Conservation (phyloP, 1,140 invertebrate genomes). For the Trichonephila inaurata region DNA sequence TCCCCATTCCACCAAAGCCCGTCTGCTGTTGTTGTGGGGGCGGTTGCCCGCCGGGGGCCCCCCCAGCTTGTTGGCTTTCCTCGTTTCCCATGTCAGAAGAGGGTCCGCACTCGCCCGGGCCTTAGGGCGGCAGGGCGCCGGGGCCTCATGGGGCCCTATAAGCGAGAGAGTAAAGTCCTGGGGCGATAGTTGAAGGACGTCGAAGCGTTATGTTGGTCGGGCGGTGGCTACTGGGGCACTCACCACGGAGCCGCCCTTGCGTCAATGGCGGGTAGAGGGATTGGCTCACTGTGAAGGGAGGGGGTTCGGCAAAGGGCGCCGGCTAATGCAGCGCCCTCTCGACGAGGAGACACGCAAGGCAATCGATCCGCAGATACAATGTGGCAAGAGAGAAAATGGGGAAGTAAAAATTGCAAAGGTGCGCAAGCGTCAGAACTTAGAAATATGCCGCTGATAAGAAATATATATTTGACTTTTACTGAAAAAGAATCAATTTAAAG, state of each 20-base stretch:
- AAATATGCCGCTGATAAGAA: too few relatives aligned
- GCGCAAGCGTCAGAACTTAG: not conserved
- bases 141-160: not conserved
- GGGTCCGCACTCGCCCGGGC: constrained; percentile 47
- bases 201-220: not conserved
- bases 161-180: not conserved
- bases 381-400: not conserved
- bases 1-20: constrained; percentile 15
- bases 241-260: constrained; percentile 16
- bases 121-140: constrained; percentile 48
- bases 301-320: not conserved
- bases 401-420: not conserved
- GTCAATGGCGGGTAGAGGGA: constrained; percentile 24
- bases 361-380: not conserved
- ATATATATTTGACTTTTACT: too few relatives aligned
- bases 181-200: not conserved
- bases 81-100: constrained; percentile 74
- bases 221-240: constrained; percentile 9
- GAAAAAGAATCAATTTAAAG: too few relatives aligned
- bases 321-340: constrained; percentile 16
- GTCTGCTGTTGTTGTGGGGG: constrained; percentile 34
- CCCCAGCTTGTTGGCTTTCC: constrained; percentile 68
- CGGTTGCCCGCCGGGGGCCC: constrained; percentile 56
- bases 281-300: constrained; percentile 14
- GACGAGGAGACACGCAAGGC: not conserved